Conservation (phyloP, 2,113 vertebrate species). For the Megalops atlanticus region DNA sequence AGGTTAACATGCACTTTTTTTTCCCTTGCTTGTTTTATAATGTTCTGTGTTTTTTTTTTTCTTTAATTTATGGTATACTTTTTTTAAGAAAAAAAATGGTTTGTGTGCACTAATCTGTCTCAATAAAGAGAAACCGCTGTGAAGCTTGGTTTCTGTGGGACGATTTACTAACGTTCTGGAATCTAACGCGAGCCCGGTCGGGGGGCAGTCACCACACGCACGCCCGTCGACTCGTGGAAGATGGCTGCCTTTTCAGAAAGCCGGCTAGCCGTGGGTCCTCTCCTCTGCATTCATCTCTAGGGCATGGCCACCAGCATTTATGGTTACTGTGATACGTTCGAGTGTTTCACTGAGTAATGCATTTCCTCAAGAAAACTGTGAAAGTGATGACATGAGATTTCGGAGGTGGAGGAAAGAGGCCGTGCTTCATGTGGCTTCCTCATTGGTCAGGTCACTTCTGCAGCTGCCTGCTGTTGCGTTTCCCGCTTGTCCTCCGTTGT, state of each 20-base stretch:
- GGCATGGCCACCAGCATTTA: slow-evolving; percentile 43
- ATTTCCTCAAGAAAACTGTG: slow-evolving; percentile 54
- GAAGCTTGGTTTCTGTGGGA: slow-evolving; percentile 59
- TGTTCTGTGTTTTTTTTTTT: slow-evolving; percentile 63
- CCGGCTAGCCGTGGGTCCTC: background rate
- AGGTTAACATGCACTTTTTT: slow-evolving; percentile 65
- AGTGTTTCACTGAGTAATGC: slow-evolving; percentile 34
- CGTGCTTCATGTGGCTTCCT: background rate
- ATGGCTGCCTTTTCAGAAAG: slow-evolving; percentile 19
- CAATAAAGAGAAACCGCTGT: slow-evolving; percentile 66
- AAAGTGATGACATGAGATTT: slow-evolving; percentile 30
- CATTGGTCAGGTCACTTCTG: background rate
- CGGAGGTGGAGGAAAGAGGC: background rate
- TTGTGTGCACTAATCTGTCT: slow-evolving; percentile 71
- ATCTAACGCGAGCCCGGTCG: slow-evolving; percentile 25
- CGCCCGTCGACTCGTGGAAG: slow-evolving; percentile 32
- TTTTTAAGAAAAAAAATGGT: slow-evolving; percentile 55
- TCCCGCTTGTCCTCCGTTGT: background rate
- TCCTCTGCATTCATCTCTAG: slow-evolving; percentile 11
- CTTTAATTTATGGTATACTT: slow-evolving; percentile 63
- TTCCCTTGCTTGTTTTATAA: slow-evolving; percentile 66
- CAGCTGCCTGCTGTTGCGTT: background rate
- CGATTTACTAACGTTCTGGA: slow-evolving; percentile 46
- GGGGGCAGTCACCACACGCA: slow-evolving; percentile 26
- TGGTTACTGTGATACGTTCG: slow-evolving; percentile 59